Evolutionary conservation across 2,888 invertebrate species (phyloP).

Genomic region (Nomada ruficornis): DNA sequence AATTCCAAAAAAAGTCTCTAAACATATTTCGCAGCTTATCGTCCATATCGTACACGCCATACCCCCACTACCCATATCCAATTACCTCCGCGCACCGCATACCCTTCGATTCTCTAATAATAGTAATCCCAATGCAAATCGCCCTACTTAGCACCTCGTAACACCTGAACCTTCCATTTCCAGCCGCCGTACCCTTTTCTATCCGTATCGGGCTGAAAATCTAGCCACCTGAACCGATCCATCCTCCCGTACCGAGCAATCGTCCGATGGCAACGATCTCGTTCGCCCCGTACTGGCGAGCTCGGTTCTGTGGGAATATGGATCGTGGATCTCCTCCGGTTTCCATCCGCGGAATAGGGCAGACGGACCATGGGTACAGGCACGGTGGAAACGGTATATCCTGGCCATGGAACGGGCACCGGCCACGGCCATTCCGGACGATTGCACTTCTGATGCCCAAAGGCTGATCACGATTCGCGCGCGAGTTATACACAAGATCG

Average conservation of each 20-base stretch:
- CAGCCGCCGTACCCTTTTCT: background rate
- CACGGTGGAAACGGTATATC: constrained; percentile 68
- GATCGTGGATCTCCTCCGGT: constrained; percentile 58
- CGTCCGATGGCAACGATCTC: constrained; percentile 52
- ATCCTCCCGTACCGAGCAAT: constrained; percentile 12
- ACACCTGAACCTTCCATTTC: background rate
- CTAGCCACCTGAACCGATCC: background rate
- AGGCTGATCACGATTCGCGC: constrained; percentile 81
- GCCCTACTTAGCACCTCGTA: background rate
- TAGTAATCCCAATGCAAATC: constrained; percentile 8
- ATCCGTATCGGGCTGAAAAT: constrained; percentile 5
- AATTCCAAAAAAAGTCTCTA: too few relatives aligned
- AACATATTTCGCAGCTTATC: too few relatives aligned
- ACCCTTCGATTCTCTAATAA: background rate
- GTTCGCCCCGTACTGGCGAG: constrained; percentile 23
- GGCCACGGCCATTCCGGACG: constrained; percentile 71
- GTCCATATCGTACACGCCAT: too few relatives aligned
- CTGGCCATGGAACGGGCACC: constrained; percentile 62
- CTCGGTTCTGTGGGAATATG: constrained; percentile 66
- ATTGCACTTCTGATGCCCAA: constrained; percentile 77
- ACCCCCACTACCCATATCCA: too few relatives aligned
- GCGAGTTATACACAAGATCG: constrained; percentile 76
- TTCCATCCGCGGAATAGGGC: constrained; percentile 61
- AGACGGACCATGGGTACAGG: constrained; percentile 22
- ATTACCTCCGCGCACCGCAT: background rate